Conservation (phyloP, 2,888 invertebrate species). For the Pegoplata infirma region DNA sequence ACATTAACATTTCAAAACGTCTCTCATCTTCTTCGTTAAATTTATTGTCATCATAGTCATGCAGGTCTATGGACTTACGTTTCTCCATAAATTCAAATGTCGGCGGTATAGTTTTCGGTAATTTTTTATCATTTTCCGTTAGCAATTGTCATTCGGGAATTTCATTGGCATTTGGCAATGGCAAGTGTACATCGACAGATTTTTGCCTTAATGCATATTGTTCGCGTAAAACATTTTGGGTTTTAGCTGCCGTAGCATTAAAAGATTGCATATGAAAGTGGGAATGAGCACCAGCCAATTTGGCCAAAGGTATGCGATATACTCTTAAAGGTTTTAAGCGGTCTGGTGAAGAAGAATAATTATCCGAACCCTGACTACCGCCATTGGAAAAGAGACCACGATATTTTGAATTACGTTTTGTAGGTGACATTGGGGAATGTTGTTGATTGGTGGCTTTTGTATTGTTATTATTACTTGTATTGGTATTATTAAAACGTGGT, state of each 20-base stretch:
- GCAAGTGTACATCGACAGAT: slow-evolving; percentile 63
- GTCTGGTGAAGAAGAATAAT: slow-evolving; percentile 67
- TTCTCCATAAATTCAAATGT: slow-evolving; percentile 57
- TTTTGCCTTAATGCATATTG: slow-evolving; percentile 60
- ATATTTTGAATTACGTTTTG: slow-evolving; percentile 69
- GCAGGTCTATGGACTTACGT: slow-evolving; percentile 61
- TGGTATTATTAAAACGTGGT: slow-evolving; percentile 63
- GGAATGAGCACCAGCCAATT: slow-evolving; percentile 72
- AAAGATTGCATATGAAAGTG: slow-evolving; percentile 72
- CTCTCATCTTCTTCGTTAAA: slow-evolving; percentile 64
- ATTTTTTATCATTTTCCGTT: background rate
- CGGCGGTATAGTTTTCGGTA: slow-evolving; percentile 27
- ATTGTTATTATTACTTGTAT: slow-evolving; percentile 49
- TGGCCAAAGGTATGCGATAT: slow-evolving; percentile 73
- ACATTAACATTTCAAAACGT: slow-evolving; percentile 57
- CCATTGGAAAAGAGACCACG: slow-evolving; percentile 66
- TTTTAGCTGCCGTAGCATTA: slow-evolving; percentile 58
- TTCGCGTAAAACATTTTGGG: slow-evolving; percentile 42
- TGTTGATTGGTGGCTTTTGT: slow-evolving; percentile 52
- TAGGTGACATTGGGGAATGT: slow-evolving; percentile 70
- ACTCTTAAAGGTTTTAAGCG: slow-evolving; percentile 71
- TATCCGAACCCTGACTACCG: slow-evolving; percentile 40
- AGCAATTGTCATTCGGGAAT: slow-evolving; percentile 42
- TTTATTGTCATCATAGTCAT: slow-evolving; percentile 64
- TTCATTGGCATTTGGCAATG: slow-evolving; percentile 43